Conservation (phyloP, 2,888 invertebrate species). For the Hyppa rectilinea region DNA sequence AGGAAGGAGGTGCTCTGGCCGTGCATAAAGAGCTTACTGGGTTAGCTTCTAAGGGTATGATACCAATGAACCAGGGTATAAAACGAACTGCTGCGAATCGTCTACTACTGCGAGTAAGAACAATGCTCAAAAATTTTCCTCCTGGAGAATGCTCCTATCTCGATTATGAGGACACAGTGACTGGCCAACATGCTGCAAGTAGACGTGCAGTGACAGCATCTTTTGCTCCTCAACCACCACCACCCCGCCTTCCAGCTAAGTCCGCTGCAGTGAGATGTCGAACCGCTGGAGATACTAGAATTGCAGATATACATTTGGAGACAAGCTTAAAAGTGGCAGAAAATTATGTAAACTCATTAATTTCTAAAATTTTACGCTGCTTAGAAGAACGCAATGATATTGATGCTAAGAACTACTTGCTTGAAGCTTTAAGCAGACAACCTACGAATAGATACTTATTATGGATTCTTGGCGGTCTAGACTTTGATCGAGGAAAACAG, state of each 20-base stretch:
- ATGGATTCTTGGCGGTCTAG: constrained; percentile 82
- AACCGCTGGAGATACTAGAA: constrained; percentile 78
- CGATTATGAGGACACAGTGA: constrained; percentile 84
- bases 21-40: constrained; percentile 84
- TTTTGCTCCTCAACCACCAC: constrained; percentile 83
- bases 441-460: constrained; percentile 81
- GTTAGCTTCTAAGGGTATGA: constrained; percentile 78
- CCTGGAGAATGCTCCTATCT: constrained; percentile 78
- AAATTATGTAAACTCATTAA: constrained; percentile 76
- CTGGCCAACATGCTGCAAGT: constrained; percentile 82
- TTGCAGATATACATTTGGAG: constrained; percentile 75
- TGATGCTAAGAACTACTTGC: constrained; percentile 77
- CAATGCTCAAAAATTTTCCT: constrained; percentile 83
- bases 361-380: constrained; percentile 79
- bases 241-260: constrained; percentile 67
- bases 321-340: constrained; percentile 72
- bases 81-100: constrained; percentile 86
- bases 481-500: constrained; percentile 77
- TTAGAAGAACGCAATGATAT: constrained; percentile 77
- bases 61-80: constrained; percentile 84
- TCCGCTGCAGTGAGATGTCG: constrained; percentile 78
- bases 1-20: constrained; percentile 83
- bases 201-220: constrained; percentile 85
- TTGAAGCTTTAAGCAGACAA: constrained; percentile 76
- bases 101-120: constrained; percentile 80